Conservation (phyloP, 2,888 invertebrate genomes). For the Amblyjoppa fuscipennis region DNA sequence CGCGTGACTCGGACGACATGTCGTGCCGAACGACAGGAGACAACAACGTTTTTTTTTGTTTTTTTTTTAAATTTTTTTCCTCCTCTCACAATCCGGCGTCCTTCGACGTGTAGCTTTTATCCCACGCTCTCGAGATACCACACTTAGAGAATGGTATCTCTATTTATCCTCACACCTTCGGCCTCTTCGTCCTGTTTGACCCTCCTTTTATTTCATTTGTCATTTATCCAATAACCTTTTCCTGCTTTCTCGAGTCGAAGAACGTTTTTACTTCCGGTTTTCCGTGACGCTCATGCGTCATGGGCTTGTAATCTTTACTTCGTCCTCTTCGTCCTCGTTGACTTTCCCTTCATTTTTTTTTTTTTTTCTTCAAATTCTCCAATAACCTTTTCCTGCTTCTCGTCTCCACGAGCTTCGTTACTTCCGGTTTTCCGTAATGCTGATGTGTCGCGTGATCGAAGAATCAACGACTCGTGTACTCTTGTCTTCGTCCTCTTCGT, state of each 20-base stretch:
- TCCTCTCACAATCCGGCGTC: neutral
- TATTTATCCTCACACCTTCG: neutral
- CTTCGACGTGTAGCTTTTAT: neutral
- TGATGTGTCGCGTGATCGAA: too few species aligned
- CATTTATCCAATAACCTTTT: neutral
- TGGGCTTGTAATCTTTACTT: too few species aligned
- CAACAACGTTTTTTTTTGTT: constrained; percentile 37
- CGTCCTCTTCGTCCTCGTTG: neutral
- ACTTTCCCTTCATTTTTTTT: neutral
- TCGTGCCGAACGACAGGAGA: constrained; percentile 48
- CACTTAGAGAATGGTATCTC: too few species aligned
- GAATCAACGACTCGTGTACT: too few species aligned
- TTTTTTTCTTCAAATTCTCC: neutral
- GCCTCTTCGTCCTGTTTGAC: neutral
- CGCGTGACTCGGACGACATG: constrained; percentile 43
- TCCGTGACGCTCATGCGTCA: neutral
- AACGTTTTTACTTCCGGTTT: neutral
- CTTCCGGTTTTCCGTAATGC: too few species aligned
- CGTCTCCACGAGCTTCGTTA: too few species aligned
- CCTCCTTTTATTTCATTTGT: neutral
- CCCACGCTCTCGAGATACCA: neutral
- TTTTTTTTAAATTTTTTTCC: constrained; percentile 10
- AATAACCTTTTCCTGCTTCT: neutral
- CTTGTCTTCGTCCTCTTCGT: neutral
- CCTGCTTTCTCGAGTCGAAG: neutral